Evolutionary conservation across 2,113 vertebrate species (phyloP).

Genomic region (Apus apus): DNA sequence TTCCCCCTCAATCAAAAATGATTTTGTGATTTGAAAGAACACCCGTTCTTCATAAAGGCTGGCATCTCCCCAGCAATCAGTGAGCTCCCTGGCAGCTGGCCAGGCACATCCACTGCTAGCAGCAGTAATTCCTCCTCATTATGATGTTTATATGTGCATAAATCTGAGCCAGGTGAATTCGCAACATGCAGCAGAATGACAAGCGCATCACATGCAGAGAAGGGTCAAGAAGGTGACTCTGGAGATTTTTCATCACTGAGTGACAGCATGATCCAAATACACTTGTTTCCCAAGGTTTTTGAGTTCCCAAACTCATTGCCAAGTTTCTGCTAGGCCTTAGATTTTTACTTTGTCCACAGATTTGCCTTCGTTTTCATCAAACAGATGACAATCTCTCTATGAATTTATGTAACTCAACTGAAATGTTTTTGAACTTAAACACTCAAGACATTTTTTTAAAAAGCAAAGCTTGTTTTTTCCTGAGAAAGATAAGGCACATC

Average conservation of each 20-base stretch:
- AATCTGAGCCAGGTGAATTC: constrained; percentile 32
- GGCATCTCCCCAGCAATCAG: constrained; percentile 29
- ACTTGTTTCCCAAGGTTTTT: neutral
- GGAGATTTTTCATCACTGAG: neutral
- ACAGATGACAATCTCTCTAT: neutral
- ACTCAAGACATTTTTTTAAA: neutral
- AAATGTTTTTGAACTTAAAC: neutral
- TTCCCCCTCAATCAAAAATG: constrained; percentile 30
- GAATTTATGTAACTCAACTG: neutral
- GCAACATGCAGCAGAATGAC: neutral
- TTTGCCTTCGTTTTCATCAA: neutral
- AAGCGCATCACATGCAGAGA: neutral
- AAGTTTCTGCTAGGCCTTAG: neutral
- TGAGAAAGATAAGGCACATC: neutral
- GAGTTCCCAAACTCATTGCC: neutral
- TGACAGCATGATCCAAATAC: neutral
- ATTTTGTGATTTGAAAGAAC: constrained; percentile 63
- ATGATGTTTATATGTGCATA: constrained; percentile 10
- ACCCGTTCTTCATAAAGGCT: neutral
- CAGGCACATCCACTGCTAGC: neutral
- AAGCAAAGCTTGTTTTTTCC: neutral
- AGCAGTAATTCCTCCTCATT: constrained; percentile 45
- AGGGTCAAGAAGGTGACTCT: neutral
- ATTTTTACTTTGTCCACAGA: neutral
- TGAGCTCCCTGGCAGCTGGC: constrained; percentile 8